These are phyloP conservation scores for Zonitis immaculata DNA, from an alignment of 2,888 invertebrate species.

Conservation along the genomic window DNA sequence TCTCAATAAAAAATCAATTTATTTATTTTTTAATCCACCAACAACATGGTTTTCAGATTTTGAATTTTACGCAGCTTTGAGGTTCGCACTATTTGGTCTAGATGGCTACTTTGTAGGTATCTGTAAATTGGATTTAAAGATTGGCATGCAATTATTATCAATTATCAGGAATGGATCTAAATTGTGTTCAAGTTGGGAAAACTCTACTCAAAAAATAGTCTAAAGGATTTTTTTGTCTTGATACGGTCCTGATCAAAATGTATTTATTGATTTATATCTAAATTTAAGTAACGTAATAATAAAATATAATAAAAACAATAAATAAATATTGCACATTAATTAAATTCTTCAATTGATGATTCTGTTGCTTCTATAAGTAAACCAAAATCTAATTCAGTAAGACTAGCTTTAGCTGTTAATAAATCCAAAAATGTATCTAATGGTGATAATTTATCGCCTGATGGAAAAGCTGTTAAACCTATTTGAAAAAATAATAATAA, in stretches of 20 bases:
- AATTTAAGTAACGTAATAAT: too few species aligned
- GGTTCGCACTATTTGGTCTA: neutral
- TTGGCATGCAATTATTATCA: too few species aligned
- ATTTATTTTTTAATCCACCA: too few species aligned
- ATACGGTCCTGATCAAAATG: too few species aligned
- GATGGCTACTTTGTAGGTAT: neutral
- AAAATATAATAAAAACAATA: neutral
- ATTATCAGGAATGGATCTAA: too few species aligned
- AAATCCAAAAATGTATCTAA: conserved; percentile 80
- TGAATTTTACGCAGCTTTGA: neutral
- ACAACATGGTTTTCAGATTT: neutral
- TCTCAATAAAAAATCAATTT: too few species aligned
- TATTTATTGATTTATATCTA: too few species aligned
- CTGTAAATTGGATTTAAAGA: too few species aligned
- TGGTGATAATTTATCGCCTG: conserved; percentile 69
- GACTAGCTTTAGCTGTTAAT: conserved; percentile 80
- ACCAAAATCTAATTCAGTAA: conserved; percentile 80
- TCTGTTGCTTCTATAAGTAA: conserved; percentile 79
- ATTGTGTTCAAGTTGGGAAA: too few species aligned
- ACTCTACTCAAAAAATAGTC: too few species aligned
- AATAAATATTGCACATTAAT: conserved; percentile 2
- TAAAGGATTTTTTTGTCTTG: too few species aligned
- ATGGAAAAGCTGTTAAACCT: conserved; percentile 70
- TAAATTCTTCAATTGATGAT: conserved; percentile 54
- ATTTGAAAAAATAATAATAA: conserved; percentile 11